Evolutionary conservation across 2,797 vertebrate species (phyloP), one percentile per base, ranked within the genome.

Genomic region (Aplochiton taeniatus): DNA sequence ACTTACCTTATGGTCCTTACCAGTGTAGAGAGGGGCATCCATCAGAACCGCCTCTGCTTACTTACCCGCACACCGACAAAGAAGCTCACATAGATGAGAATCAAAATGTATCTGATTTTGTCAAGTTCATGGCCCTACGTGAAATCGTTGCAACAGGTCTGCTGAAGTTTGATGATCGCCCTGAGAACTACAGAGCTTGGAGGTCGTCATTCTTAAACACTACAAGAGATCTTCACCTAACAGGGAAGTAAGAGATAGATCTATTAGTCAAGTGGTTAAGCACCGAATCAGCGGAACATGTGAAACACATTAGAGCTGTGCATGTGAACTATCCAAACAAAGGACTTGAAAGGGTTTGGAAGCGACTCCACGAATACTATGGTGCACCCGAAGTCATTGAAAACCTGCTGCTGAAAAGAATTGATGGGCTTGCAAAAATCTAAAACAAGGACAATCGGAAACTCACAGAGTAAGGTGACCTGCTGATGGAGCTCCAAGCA

Each of bases 401-500:
- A 17, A 16, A 16, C 1, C 4, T 14, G 4, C 50, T 52, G 7
- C 16, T 52, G 9, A 17, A 12, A 41, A 42, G 9, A 4, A 6
- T 41, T 9, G 19, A 57, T 12, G 11, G 5, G 0, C 42, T 57
- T 5, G 20, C 19, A 0, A 41, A 60, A 4, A 61, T 55, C 6
- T 50, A 4, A 8, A 50, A 50, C 48, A 68, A 63, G 55, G 65
- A 67, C 0, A 45, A 59, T 43, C 45, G 43, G 14, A 66, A 66
- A 60, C 50, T 55, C 1, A 47, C 46, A n/a, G 48, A 58, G n/a
- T 18, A 68, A 19, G 57, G 71, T 11, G 45, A 57, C 50, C 41
- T 64, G 4, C 44, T 65, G 4, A 57, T 57, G 51, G 57, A 65
- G 54, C 31, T 68, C 45, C 44, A 49, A 45, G 45, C 47, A 55